phyloP scores from a whole-genome alignment of 1,140 invertebrate species.

The Drosophila murphyi region DNA sequence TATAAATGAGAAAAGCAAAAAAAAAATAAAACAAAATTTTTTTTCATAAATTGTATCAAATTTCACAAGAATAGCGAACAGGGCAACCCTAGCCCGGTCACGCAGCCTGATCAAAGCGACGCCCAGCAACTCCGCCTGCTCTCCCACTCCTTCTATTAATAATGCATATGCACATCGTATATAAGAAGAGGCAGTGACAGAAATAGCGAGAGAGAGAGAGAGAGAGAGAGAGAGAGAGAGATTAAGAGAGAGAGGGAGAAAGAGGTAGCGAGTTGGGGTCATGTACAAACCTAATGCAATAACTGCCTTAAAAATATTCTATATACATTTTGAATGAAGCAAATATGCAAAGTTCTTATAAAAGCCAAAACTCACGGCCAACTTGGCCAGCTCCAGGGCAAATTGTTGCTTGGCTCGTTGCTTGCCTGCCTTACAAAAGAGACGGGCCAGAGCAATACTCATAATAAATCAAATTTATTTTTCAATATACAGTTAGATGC shows the following conservation, averaged over 20 bases:
- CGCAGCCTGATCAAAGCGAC: constrained; percentile 70
- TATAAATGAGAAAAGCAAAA: constrained; percentile 31
- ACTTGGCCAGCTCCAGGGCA: constrained; percentile 25
- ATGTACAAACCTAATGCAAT: constrained; percentile 68
- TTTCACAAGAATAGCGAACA: constrained; percentile 64
- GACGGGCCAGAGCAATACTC: constrained; percentile 20
- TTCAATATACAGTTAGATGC: constrained; percentile 49
- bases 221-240: not conserved
- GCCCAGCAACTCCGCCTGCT: constrained; percentile 29
- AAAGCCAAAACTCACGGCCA: constrained; percentile 17
- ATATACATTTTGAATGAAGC: constrained; percentile 73
- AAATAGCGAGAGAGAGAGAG: no score
- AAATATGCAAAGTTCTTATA: constrained; percentile 75
- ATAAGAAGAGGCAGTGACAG: not conserved
- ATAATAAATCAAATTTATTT: constrained; percentile 67
- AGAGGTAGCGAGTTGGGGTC: constrained; percentile 29
- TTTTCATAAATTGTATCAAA: constrained; percentile 75
- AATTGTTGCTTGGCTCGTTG: constrained; percentile 13
- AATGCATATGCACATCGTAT: constrained; percentile 74
- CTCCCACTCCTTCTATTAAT: constrained; percentile 56
- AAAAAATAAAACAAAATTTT: constrained; percentile 36
- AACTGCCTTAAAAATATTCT: constrained; percentile 64
- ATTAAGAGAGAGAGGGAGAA: not conserved
- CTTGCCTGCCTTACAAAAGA: not conserved
- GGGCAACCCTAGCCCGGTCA: constrained; percentile 65